These are phyloP conservation scores for Falco novaeseelandiae DNA, from an alignment of 2,797 vertebrate genomes.

Conservation along the genomic window DNA sequence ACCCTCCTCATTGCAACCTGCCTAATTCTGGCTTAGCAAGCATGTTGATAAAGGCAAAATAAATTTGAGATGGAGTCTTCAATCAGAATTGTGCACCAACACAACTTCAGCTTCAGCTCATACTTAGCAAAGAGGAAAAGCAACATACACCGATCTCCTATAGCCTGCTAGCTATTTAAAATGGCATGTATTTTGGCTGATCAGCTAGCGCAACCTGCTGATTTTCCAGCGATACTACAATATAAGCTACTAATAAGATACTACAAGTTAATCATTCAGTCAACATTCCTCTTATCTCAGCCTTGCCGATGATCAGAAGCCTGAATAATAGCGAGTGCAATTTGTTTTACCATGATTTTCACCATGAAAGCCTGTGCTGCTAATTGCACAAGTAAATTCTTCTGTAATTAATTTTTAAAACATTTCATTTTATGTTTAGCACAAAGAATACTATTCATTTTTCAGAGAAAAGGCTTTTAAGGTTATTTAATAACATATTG, in stretches of 20 bases:
- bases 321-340: neutral
- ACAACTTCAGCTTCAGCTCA: neutral
- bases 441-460: neutral
- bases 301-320: rapidly evolving
- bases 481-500: neutral
- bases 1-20: neutral
- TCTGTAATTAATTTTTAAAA: neutral
- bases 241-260: too few relatives aligned
- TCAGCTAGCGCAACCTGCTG: conserved; percentile 10
- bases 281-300: neutral
- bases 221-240: neutral
- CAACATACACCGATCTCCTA: rapidly evolving
- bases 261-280: rapidly evolving
- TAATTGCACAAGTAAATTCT: neutral
- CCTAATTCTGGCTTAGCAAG: neutral
- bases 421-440: neutral
- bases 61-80: neutral
- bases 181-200: rapidly evolving
- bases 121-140: rapidly evolving
- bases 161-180: rapidly evolving
- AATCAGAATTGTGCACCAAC: neutral
- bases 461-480: neutral
- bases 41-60: neutral
- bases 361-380: neutral
- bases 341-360: neutral